A percentile compares a stretch with the other conserved stretches of the same genome.
Evolutionary conservation across 2,113 vertebrate species (phyloP).

Genomic region (Indicator maculatus): DNA sequence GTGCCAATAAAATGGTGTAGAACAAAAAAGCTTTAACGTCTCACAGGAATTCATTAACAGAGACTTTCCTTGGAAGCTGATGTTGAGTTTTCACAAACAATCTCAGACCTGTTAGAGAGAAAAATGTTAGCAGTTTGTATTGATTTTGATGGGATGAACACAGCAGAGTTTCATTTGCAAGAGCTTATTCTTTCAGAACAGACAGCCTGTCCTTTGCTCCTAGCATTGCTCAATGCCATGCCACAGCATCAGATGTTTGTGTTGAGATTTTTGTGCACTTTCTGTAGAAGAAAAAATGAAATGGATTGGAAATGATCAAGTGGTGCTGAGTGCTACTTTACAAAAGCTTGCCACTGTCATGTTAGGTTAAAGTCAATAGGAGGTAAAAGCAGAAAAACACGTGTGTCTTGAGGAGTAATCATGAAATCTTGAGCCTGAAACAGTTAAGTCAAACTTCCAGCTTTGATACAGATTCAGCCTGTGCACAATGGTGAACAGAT

Average conservation of each 20-base stretch:
- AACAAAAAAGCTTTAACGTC: neutral
- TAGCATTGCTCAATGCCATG: neutral
- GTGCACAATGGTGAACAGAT: neutral
- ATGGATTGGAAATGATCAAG: neutral
- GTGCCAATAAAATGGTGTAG: neutral
- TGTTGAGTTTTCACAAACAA: neutral
- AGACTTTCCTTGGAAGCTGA: neutral
- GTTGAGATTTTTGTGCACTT: neutral
- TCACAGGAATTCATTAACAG: neutral
- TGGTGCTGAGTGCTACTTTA: neutral
- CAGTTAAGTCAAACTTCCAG: neutral
- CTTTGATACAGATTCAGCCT: neutral
- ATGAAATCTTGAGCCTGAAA: neutral
- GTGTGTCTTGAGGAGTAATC: neutral
- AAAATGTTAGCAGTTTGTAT: neutral
- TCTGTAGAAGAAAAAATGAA: neutral
- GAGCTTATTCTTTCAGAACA: neutral
- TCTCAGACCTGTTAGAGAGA: neutral
- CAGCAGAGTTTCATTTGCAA: neutral
- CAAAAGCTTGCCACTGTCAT: neutral
- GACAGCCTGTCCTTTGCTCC: neutral
- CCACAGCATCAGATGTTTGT: neutral
- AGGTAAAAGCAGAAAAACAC: neutral
- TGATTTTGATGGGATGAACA: neutral
- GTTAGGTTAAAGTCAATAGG: neutral